phyloP scores from a whole-genome alignment of 2,113 vertebrate species.

The Psammodynastes pulverulentus region DNA sequence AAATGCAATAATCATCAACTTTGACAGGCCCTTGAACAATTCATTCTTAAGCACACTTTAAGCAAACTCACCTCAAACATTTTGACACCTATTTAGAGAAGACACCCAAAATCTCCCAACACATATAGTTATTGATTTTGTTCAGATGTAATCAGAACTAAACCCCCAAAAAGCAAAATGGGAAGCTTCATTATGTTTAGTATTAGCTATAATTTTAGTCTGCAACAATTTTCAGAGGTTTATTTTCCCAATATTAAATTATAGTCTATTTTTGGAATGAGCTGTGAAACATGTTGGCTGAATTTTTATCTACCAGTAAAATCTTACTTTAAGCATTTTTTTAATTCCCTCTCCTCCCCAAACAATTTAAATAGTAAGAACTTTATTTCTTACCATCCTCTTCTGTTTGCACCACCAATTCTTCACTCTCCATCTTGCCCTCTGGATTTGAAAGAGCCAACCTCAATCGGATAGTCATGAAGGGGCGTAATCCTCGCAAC shows the following conservation, averaged over 20 bases:
- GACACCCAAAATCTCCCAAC: background rate
- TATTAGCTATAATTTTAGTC: background rate
- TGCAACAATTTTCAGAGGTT: background rate
- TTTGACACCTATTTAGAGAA: background rate
- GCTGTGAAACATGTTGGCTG: background rate
- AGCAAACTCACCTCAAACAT: too few relatives aligned
- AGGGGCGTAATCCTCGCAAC: conserved; percentile 86
- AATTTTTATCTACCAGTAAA: background rate
- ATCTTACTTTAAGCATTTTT: background rate
- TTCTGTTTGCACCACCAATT: conserved; percentile 92
- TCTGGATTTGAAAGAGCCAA: conserved; percentile 92
- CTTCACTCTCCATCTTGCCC: conserved; percentile 92
- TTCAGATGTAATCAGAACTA: background rate
- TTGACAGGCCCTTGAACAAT: background rate
- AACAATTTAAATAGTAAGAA: background rate
- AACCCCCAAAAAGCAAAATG: background rate
- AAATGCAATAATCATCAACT: background rate
- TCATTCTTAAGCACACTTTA: background rate
- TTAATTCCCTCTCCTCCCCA: background rate
- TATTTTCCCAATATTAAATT: background rate
- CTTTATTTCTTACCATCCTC: conserved; percentile 81
- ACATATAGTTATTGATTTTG: background rate
- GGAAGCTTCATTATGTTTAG: background rate
- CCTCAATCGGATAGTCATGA: conserved; percentile 86
- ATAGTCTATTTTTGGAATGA: background rate